phyloP scores from a whole-genome alignment of 2,113 vertebrate genomes.

The Thunnus maccoyii region DNA sequence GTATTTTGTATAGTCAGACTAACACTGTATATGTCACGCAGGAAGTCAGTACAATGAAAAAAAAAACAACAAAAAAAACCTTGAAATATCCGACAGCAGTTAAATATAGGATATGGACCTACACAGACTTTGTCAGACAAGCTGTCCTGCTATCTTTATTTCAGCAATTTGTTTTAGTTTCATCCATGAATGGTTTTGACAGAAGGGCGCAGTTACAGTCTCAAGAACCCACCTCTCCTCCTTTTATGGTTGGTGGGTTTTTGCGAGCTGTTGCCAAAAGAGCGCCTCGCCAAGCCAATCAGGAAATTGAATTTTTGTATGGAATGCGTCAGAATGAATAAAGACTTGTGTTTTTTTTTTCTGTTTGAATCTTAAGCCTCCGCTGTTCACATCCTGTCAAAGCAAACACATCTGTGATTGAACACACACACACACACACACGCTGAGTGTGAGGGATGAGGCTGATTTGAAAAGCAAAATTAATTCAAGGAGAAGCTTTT shows the following conservation, averaged over 20 bases:
- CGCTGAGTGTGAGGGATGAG: background rate
- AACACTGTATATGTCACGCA: conserved; percentile 62
- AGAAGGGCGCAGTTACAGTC: conserved; percentile 18
- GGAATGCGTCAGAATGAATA: conserved; percentile 79
- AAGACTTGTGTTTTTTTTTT: conserved; percentile 73
- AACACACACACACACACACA: conserved; percentile 1
- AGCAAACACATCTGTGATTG: conserved; percentile 36
- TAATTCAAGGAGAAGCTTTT: background rate
- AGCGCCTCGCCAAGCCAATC: conserved; percentile 67
- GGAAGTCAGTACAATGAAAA: conserved; percentile 54
- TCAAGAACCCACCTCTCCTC: conserved; percentile 3
- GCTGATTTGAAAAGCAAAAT: background rate
- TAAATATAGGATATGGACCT: conserved; percentile 77
- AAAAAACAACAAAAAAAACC: conserved; percentile 32
- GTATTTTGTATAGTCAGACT: conserved; percentile 70
- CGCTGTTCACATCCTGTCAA: conserved; percentile 56
- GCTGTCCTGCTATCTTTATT: conserved; percentile 60
- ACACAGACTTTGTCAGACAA: conserved; percentile 55
- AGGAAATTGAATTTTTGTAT: conserved; percentile 80
- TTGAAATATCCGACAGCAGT: conserved; percentile 64
- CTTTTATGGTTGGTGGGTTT: conserved; percentile 45
- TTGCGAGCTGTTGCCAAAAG: conserved; percentile 61
- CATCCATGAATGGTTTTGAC: conserved; percentile 29
- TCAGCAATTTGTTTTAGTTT: conserved; percentile 58
- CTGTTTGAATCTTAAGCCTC: conserved; percentile 67